These are phyloP conservation scores for Tragelaphus scriptus DNA, from an alignment of 2,113 vertebrate species.

Conservation along the genomic window DNA sequence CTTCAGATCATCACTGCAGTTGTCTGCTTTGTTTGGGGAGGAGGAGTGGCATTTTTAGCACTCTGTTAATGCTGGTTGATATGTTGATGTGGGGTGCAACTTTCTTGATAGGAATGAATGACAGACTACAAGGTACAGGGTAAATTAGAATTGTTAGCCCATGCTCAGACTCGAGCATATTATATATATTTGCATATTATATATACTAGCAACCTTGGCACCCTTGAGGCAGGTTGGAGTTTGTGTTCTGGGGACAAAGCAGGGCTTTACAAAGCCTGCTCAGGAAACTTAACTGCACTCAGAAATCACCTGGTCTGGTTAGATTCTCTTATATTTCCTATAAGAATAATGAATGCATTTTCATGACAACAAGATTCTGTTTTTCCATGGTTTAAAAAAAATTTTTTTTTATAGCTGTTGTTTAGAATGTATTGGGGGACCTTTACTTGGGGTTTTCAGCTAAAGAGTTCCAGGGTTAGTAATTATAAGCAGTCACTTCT, in stretches of 20 bases:
- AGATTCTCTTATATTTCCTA: background rate
- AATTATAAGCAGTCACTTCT: background rate
- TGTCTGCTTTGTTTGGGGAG: background rate
- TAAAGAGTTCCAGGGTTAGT: background rate
- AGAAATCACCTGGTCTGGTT: background rate
- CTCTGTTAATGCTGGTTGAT: background rate
- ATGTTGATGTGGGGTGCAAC: background rate
- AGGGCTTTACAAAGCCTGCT: background rate
- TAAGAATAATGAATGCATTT: background rate
- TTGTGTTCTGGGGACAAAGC: background rate
- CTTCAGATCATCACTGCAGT: background rate
- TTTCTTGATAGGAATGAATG: background rate
- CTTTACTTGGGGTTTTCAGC: background rate
- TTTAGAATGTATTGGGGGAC: background rate
- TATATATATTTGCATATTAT: background rate
- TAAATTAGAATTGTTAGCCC: constrained; percentile 5
- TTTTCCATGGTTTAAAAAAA: background rate
- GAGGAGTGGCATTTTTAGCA: background rate
- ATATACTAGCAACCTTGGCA: background rate
- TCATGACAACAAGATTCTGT: background rate
- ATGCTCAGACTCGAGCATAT: background rate
- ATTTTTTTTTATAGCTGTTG: background rate
- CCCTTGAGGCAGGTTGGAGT: background rate
- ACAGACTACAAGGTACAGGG: background rate
- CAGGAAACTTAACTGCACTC: background rate